A percentile compares a stretch with the other conserved stretches of the same genome.
Conservation (phyloP, 2,888 invertebrate genomes). For the Hypomecis punctinalis region DNA sequence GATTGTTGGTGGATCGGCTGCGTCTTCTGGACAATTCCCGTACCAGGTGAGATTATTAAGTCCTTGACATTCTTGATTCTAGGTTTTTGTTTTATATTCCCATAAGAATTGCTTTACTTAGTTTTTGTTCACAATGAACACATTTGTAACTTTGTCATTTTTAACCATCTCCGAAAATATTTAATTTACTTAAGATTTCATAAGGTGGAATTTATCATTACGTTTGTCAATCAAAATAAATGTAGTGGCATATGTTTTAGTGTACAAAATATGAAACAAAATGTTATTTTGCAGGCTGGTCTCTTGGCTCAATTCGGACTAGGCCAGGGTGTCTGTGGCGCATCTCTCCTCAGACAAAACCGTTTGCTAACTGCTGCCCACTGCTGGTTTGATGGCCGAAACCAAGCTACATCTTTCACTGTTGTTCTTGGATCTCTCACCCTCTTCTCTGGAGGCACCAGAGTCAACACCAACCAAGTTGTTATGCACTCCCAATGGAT, state of each 20-base stretch:
- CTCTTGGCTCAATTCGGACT: constrained; percentile 37
- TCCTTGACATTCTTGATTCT: too few species aligned
- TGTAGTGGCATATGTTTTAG: neutral
- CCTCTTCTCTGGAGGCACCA: constrained; percentile 62
- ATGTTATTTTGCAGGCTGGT: constrained; percentile 49
- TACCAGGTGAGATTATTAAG: too few species aligned
- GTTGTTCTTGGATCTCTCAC: constrained; percentile 61
- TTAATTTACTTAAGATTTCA: too few species aligned
- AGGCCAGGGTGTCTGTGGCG: constrained; percentile 59
- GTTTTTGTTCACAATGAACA: too few species aligned
- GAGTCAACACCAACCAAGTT: constrained; percentile 49
- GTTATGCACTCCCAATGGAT: constrained; percentile 57
- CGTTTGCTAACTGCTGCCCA: constrained; percentile 59
- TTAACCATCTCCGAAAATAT: too few species aligned
- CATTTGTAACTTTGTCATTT: too few species aligned
- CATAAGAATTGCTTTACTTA: too few species aligned
- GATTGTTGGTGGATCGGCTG: too few species aligned
- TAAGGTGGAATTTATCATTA: too few species aligned
- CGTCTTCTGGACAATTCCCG: too few species aligned
- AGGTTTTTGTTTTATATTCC: too few species aligned
- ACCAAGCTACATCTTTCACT: constrained; percentile 55
- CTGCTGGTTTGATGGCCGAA: constrained; percentile 62
- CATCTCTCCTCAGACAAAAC: constrained; percentile 48
- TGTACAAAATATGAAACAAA: neutral
- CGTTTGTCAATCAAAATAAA: too few species aligned